phyloP scores from a whole-genome alignment of 2,797 vertebrate species.

The Sciaenops ocellatus region DNA sequence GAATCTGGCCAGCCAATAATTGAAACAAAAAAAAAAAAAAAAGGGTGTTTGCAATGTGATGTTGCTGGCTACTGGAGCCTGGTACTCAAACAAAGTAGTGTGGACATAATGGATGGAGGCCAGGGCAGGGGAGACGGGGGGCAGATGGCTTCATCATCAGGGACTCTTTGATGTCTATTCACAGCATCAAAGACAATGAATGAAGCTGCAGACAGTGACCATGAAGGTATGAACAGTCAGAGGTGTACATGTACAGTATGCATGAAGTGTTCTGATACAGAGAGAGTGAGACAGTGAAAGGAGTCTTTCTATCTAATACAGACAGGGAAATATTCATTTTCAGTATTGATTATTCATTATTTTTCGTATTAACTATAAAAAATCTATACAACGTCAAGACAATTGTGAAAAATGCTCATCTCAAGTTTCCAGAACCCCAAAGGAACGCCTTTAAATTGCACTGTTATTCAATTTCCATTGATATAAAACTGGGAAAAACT shows the following conservation, averaged over 20 bases:
- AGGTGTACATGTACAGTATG: slow-evolving; percentile 24
- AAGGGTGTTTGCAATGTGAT: slow-evolving; percentile 75
- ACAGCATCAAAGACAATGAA: slow-evolving; percentile 70
- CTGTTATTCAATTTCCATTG: not conserved
- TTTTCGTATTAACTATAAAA: not conserved
- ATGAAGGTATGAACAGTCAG: slow-evolving; percentile 50
- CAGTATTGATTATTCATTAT: not conserved
- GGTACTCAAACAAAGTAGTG: slow-evolving; percentile 79
- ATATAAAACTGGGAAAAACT: not conserved
- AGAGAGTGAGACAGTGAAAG: slow-evolving; percentile 2
- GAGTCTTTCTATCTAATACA: not conserved
- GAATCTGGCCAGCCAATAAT: slow-evolving; percentile 67
- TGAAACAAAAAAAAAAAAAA: slow-evolving; percentile 63
- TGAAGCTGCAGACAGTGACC: slow-evolving; percentile 47
- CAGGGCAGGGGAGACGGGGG: slow-evolving; percentile 66
- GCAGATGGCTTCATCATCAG: slow-evolving; percentile 79
- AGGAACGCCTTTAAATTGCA: not conserved
- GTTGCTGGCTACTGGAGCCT: slow-evolving; percentile 67
- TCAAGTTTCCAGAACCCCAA: not conserved
- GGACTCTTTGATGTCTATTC: slow-evolving; percentile 75
- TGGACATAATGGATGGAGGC: slow-evolving; percentile 80
- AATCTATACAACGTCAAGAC: slow-evolving; percentile 14
- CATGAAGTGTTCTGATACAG: slow-evolving; percentile 19
- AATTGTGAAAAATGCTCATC: not conserved
- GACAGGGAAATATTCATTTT: not conserved